phyloP scores from a whole-genome alignment of 1,140 invertebrate species.

The Parasteatoda tepidariorum region DNA sequence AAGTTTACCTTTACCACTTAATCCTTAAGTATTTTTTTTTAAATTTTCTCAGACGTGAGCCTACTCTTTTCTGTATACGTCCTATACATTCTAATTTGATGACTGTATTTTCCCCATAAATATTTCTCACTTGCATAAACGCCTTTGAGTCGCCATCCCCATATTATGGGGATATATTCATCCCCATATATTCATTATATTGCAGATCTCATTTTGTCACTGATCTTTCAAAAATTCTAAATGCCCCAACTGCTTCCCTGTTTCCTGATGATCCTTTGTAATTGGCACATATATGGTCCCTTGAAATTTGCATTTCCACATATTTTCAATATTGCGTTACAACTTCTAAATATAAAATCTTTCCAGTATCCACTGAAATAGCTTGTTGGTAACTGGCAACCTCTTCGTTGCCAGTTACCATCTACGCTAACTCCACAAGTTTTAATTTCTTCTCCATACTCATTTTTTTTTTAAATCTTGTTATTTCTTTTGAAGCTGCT shows the following conservation, averaged over 20 bases:
- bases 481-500: not conserved
- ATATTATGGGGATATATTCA: too few relatives aligned
- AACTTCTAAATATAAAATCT: not conserved
- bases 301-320: not conserved
- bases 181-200: not conserved
- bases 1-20: constrained; percentile 6
- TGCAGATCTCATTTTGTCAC: not conserved
- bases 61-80: too few relatives aligned
- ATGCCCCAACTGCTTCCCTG: constrained; percentile 14
- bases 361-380: constrained; percentile 6
- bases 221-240: not conserved
- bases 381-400: not conserved
- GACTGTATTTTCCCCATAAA: constrained; percentile 14
- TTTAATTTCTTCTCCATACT: too few relatives aligned
- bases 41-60: not conserved
- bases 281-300: not conserved
- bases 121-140: constrained; percentile 55
- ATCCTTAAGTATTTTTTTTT: not conserved
- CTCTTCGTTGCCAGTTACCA: not conserved
- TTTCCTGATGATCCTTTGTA: not conserved
- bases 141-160: constrained; percentile 10
- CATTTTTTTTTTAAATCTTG: not conserved
- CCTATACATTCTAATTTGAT: constrained; percentile 13
- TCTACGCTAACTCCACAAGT: not conserved
- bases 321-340: not conserved